Evolutionary conservation across 2,888 invertebrate species (phyloP), one percentile per base, ranked within the genome.

Genomic region (Eumerus sabulonum): DNA sequence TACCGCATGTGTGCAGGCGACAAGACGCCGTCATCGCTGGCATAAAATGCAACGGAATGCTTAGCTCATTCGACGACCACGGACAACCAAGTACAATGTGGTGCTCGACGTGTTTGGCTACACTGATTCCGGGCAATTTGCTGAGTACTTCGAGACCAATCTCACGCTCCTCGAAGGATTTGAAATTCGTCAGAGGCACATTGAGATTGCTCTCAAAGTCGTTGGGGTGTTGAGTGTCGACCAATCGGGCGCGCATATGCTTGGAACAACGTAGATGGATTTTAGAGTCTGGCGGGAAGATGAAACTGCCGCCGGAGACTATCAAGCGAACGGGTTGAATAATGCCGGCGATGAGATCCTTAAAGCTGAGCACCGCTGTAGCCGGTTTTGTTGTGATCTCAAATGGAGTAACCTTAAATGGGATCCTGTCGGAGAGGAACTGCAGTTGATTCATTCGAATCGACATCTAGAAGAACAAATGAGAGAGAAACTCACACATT

Each of bases 1-100:
- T 92, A 83, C 94, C 92, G 0, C 95, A 94, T 0, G 98, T 97
- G 76, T 96, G 94, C 12, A 98, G 90, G 60, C 95, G 92, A 91
- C 96, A 95, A 0, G 92, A 92, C 0, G 95, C 92, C 83, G 92
- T 92, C 87, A 98, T 92, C 0, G 98, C 97, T 0, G 96, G 94
- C 9, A 93, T 91, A 89, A 98, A 97, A 85, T 94, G 93, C 4
- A 97, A 90, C 1, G 92, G 91, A 48, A 96, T 93, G 81, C 92
- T 92, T n/a, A 92, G 91, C 35, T 94, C 93, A 74, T 93, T 92
- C 1, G 92, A 90, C 84, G 92, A 92, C 95, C 96, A 96, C 0
- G 96, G 95, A 86, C 95, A 95, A 73, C 92, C 92, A 48, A 96
- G 90, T 86, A 92, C 92, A n/a, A 96, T 94, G 86, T 92, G 93